These are phyloP conservation scores for Pseudanteris insignis DNA, from an alignment of 2,888 invertebrate genomes.

Conservation along the genomic window DNA sequence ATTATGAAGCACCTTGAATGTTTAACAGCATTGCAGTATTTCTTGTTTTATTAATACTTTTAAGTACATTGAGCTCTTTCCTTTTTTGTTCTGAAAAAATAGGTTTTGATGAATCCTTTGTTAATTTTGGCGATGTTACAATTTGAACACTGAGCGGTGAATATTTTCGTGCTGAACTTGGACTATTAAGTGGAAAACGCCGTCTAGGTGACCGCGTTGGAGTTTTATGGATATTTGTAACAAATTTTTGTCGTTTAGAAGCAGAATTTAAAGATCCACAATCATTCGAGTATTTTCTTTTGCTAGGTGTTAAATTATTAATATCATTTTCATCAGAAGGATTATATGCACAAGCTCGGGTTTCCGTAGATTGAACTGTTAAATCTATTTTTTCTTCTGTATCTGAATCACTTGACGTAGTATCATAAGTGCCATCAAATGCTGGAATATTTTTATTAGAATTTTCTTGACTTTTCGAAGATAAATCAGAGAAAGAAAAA, in stretches of 20 bases:
- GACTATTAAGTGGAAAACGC: slow-evolving; percentile 48
- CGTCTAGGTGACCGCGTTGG: slow-evolving; percentile 46
- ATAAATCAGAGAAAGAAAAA: slow-evolving; percentile 2
- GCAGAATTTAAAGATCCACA: slow-evolving; percentile 23
- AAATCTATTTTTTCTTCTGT: slow-evolving; percentile 44
- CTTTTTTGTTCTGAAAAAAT: slow-evolving; percentile 4
- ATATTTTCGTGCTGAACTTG: slow-evolving; percentile 53
- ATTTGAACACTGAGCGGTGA: slow-evolving; percentile 56
- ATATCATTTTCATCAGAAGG: slow-evolving; percentile 13
- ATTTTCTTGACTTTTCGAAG: background rate
- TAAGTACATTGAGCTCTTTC: slow-evolving; percentile 21
- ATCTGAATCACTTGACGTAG: slow-evolving; percentile 51
- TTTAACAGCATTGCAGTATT: background rate
- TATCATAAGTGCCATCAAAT: slow-evolving; percentile 55
- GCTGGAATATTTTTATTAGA: slow-evolving; percentile 45
- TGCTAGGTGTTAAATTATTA: slow-evolving; percentile 49
- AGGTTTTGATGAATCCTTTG: background rate
- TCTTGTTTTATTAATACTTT: slow-evolving; percentile 10
- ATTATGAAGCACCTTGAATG: slow-evolving; percentile 5
- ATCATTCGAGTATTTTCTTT: slow-evolving; percentile 47
- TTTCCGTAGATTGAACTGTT: slow-evolving; percentile 52
- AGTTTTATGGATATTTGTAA: slow-evolving; percentile 39
- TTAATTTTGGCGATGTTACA: slow-evolving; percentile 54
- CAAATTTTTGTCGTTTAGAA: slow-evolving; percentile 43
- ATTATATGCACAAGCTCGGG: slow-evolving; percentile 54